Evolutionary conservation across 2,888 invertebrate species (phyloP).

Genomic region (Ochlodes sylvanus): DNA sequence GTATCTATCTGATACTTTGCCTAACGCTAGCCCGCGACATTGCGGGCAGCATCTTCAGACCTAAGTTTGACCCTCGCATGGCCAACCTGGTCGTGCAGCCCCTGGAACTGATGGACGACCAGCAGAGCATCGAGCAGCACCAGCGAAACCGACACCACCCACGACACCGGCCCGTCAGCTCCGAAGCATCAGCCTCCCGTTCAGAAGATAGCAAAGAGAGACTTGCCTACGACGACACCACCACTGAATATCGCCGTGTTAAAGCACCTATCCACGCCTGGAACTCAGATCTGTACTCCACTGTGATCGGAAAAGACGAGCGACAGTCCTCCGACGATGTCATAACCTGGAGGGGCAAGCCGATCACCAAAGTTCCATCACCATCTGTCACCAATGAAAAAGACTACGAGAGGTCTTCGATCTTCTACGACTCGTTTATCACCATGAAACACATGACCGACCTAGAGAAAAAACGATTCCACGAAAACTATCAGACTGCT

Average conservation of each 20-base stretch:
- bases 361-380: slow-evolving; percentile 54
- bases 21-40: slow-evolving; percentile 64
- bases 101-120: slow-evolving; percentile 44
- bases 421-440: slow-evolving; percentile 65
- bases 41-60: slow-evolving; percentile 68
- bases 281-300: slow-evolving; percentile 49
- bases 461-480: slow-evolving; percentile 62
- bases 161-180: slow-evolving; percentile 29
- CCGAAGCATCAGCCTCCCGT: slow-evolving; percentile 38
- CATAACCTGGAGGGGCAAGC: slow-evolving; percentile 57
- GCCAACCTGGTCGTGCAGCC: slow-evolving; percentile 55
- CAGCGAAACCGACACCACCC: slow-evolving; percentile 47
- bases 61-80: slow-evolving; percentile 48
- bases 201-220: slow-evolving; percentile 49
- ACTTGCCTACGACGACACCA: slow-evolving; percentile 41
- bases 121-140: slow-evolving; percentile 50
- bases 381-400: slow-evolving; percentile 51
- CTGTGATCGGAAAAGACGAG: slow-evolving; percentile 49
- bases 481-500: slow-evolving; percentile 54
- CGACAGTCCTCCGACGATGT: slow-evolving; percentile 52
- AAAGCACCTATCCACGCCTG: slow-evolving; percentile 39
- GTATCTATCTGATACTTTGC: slow-evolving; percentile 66
- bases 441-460: slow-evolving; percentile 61
- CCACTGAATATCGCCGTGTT: slow-evolving; percentile 42
- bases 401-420: slow-evolving; percentile 57